These are phyloP conservation scores for Rhinichthys klamathensis DNA, from an alignment of 2,113 vertebrate species.

Conservation along the genomic window DNA sequence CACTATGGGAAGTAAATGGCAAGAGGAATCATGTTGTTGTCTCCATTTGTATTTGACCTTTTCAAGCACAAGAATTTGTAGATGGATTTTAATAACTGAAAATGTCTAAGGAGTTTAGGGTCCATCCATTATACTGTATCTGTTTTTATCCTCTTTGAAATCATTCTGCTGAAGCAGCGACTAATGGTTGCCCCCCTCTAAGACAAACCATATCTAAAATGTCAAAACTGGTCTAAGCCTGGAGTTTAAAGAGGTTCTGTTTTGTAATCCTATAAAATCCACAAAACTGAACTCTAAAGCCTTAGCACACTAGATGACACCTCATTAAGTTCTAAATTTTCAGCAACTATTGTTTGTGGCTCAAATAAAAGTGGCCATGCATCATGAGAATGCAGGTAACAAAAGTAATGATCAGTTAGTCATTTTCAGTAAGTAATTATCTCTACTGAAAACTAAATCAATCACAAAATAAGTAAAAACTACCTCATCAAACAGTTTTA, in stretches of 20 bases:
- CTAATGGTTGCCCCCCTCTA: slow-evolving; percentile 69
- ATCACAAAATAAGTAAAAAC: slow-evolving; percentile 5
- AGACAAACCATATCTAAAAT: slow-evolving; percentile 64
- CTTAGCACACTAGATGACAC: not conserved
- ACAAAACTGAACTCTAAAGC: not conserved
- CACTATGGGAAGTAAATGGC: slow-evolving; percentile 82
- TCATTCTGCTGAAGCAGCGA: slow-evolving; percentile 73
- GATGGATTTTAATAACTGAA: slow-evolving; percentile 62
- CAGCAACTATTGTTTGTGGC: not conserved
- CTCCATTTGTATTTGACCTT: slow-evolving; percentile 70
- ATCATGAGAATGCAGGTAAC: not conserved
- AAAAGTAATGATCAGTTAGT: not conserved
- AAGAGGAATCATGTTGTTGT: slow-evolving; percentile 75
- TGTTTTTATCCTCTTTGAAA: slow-evolving; percentile 32
- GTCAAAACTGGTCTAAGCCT: slow-evolving; percentile 64
- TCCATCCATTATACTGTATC: slow-evolving; percentile 65
- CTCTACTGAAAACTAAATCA: slow-evolving; percentile 1
- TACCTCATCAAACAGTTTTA: slow-evolving; percentile 21
- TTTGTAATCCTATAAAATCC: not conserved
- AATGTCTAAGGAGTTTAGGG: slow-evolving; percentile 75
- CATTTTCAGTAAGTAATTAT: not conserved
- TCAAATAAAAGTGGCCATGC: not conserved
- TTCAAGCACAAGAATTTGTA: slow-evolving; percentile 78
- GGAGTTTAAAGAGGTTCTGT: slow-evolving; percentile 20
- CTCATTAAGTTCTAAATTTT: not conserved